Base-by-base conservation (phyloP, 2,113 vertebrate species). In the Polypterus bichir region DNA sequence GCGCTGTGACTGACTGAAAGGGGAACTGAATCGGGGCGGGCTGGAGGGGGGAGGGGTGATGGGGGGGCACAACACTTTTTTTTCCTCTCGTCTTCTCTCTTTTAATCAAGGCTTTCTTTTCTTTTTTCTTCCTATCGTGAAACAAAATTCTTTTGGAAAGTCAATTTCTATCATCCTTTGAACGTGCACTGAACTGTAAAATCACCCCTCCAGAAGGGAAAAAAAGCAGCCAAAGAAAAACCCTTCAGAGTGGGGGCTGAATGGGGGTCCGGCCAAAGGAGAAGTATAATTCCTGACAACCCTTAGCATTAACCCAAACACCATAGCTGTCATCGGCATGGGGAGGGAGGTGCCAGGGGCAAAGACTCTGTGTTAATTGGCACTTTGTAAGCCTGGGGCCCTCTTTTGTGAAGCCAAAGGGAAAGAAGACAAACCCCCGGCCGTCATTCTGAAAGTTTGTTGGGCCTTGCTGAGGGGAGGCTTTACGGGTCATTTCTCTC, bases 281-380 rank as follows among this genome's bases (percentile, higher is more conserved):
- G 81, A 82, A 84, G 84, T 83, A 79, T 84, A 85, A 84, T 85
- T 86, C 82, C 81, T 81, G 81, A 81, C 82, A 80, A 86, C 82
- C 83, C 83, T 85, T 80, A 76, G 83, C 87, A 86, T 86, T 88
- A 88, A 86, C 87, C 86, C 86, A 85, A 86, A 86, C 85, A 87
- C 85, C 82, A 81, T 78, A 78, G 81, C 82, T 86, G 85, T 89
- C 84, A 83, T 80, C 72, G 71, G 80, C 82, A 81, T 75, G 71
- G 73, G 77, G 77, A 81, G 81, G 78, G 83, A 86, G 80, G 84
- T 84, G 82, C 74, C 74, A 81, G 83, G 79, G 80, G 74, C 81
- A 85, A 86, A 84, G 79, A 79, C 80, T 82, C 77, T 80, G 83
- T 83, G 82, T 85, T 88, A 89, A 89, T 86, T 88, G 86, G 82